Evolutionary conservation across 2,888 invertebrate species (phyloP).

Genomic region (Ferrisia virgata): DNA sequence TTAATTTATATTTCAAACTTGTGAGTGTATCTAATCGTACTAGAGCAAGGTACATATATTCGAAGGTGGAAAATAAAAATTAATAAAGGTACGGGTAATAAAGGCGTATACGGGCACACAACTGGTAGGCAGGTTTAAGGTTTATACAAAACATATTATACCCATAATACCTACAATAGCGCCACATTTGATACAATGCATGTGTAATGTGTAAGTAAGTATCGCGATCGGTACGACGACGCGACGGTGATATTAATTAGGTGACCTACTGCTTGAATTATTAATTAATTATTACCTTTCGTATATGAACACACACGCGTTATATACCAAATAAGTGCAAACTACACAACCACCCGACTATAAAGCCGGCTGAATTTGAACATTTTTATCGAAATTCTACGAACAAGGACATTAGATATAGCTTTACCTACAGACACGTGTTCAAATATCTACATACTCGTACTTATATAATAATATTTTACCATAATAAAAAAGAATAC

Average conservation of each 20-base stretch:
- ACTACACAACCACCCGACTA: not conserved
- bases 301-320: not conserved
- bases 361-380: not conserved
- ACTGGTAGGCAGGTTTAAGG: too few relatives aligned
- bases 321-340: not conserved
- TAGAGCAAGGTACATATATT: not conserved
- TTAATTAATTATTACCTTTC: not conserved
- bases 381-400: not conserved
- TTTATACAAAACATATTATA: too few relatives aligned
- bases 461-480: too few relatives aligned
- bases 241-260: slow-evolving; percentile 12
- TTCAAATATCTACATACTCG: too few relatives aligned
- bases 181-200: not conserved
- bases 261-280: slow-evolving; percentile 23
- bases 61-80: not conserved
- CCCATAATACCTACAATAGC: too few relatives aligned
- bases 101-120: slow-evolving; percentile 14
- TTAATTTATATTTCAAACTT: not conserved
- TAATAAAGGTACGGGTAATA: slow-evolving; percentile 23
- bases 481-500: too few relatives aligned
- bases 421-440: too few relatives aligned
- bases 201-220: too few relatives aligned
- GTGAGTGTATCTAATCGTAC: not conserved
- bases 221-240: not conserved
- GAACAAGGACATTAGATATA: too few relatives aligned